phyloP scores from a whole-genome alignment of 2,113 vertebrate genomes.

The Anthoscopus minutus region DNA sequence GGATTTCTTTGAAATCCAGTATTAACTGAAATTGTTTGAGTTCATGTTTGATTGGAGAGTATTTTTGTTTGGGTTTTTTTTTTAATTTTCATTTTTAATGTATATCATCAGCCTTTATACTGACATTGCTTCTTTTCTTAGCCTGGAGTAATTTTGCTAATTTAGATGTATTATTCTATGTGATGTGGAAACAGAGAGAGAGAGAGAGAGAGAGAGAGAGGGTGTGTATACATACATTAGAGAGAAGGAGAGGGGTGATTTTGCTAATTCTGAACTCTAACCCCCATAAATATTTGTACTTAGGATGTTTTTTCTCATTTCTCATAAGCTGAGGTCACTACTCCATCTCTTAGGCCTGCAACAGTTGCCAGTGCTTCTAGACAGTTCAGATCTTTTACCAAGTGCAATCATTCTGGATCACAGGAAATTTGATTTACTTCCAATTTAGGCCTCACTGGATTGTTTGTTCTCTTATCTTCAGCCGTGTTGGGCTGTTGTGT shows the following conservation, averaged over 20 bases:
- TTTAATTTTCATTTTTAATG: not conserved
- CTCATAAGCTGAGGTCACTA: not conserved
- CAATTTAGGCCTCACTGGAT: not conserved
- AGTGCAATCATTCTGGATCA: not conserved
- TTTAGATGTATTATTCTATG: not conserved
- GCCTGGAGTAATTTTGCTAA: not conserved
- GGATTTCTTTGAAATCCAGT: not conserved
- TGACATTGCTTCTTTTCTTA: not conserved
- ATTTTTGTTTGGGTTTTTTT: not conserved
- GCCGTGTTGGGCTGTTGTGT: not conserved
- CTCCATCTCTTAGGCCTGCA: not conserved
- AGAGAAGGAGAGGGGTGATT: not conserved
- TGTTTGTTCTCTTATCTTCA: slow-evolving; percentile 15
- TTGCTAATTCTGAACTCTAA: slow-evolving; percentile 24
- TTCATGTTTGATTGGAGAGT: not conserved
- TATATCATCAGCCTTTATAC: not conserved
- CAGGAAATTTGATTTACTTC: slow-evolving; percentile 1
- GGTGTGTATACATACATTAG: not conserved
- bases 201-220: not conserved
- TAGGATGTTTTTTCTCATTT: not conserved
- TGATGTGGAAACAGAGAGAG: not conserved
- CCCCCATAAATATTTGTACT: not conserved
- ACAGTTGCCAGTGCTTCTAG: slow-evolving; percentile 24
- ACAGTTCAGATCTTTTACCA: slow-evolving; percentile 15
- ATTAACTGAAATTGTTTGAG: not conserved